phyloP scores from a whole-genome alignment of 2,113 vertebrate genomes.

The Falcunculus frontatus region DNA sequence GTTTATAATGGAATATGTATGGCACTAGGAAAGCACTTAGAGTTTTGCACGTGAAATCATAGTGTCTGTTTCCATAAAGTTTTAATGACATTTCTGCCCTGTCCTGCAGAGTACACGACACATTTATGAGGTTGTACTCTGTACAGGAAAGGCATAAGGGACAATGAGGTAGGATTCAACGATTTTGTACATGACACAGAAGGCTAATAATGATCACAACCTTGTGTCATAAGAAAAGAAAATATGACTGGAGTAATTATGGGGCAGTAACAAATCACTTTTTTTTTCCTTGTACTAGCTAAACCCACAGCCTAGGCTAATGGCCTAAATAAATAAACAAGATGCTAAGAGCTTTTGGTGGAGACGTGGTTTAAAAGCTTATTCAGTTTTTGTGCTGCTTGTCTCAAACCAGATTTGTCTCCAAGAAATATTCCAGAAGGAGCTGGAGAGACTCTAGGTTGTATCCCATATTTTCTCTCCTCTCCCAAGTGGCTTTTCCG shows the following conservation, averaged over 20 bases:
- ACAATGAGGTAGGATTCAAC: background rate
- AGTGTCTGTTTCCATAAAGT: background rate
- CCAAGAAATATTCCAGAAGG: background rate
- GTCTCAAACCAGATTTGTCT: background rate
- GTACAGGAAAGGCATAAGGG: background rate
- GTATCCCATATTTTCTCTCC: background rate
- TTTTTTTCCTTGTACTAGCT: background rate
- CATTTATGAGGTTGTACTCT: background rate
- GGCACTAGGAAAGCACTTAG: background rate
- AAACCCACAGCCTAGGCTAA: background rate
- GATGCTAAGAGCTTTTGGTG: background rate
- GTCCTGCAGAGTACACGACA: background rate
- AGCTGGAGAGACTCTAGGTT: background rate
- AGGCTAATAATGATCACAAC: background rate
- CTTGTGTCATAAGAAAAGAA: background rate
- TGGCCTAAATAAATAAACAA: background rate
- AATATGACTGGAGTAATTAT: background rate
- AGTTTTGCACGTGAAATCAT: background rate
- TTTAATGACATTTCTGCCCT: background rate
- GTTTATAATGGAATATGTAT: background rate
- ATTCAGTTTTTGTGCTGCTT: background rate
- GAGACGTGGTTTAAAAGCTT: background rate
- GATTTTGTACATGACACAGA: background rate
- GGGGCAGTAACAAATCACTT: background rate
- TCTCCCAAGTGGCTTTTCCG: background rate